Evolutionary conservation across 2,888 invertebrate species (phyloP), one percentile per base, ranked within the genome.

Genomic region (Nymphalis c-album): DNA sequence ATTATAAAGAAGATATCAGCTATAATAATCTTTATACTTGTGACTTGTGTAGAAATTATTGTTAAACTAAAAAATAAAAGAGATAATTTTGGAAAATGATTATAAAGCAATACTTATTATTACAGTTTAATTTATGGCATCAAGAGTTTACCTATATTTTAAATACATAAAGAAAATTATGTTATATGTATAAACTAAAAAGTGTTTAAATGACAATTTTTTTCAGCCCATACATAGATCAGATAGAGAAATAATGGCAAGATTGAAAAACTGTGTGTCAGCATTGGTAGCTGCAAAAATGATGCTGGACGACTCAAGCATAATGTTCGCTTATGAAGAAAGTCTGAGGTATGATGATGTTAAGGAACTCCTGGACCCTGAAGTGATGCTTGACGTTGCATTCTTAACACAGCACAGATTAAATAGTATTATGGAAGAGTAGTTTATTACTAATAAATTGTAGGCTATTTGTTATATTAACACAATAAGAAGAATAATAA

Each of bases 271-370:
- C 86, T 98, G 98, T 82, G 96, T 99, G 71, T 87, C 96, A 59
- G 96, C 97, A 0, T 89, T 99, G 64, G 96, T 97, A 0, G 95
- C 96, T 31, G 96, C 97, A 74, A 96, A 97, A 82, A 96, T 99
- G 90, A 95, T 97, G 93, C 88, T 99, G 2, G 98, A 96, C 77
- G 98, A 99, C 81, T 98, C 98, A 0, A 98, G 97, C 79, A 96
- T 99, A 59, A 94, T 96, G 75, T 97, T 96, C 82, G 97, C 98
- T 0, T 99, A 95, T 85, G 97, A 98, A 76, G 97, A 97, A 80
- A 98, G 98, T 7, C 85, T 94, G 51, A 96, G 96, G 82, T 98
- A 97, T 82, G 93, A 93, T 16, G 84, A 91, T 70, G 95, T 96
- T 13, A 94, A 94, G 73, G 97, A 98, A 72, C 85, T 98, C 18